Evolutionary conservation across 2,113 vertebrate genomes (phyloP), one percentile per base, ranked within the genome.

Genomic region (Sturnira hondurensis): DNA sequence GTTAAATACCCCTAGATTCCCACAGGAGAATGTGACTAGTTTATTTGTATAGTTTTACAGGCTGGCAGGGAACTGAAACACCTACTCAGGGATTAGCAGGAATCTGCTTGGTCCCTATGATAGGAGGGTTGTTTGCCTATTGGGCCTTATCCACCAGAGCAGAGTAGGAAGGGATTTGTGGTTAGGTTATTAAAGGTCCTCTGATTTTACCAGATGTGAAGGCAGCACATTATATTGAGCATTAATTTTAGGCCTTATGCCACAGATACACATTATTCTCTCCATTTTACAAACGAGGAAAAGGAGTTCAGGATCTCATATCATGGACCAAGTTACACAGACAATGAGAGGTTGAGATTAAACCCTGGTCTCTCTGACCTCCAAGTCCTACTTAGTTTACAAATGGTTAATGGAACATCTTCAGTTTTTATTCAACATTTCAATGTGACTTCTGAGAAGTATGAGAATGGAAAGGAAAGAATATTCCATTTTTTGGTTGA

Each of bases 381-480:
- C 63, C 90, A 70, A 84, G 26, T 83, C 19, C 8, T 47, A 65
- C 71, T 96, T 89, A 85, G 22, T 36, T 95, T 86, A 56, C 73
- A 92, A 83, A 80, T 92, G 17, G 22, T 67, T 84, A 68, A 63
- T n/a, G 17, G 33, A 33, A 28, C 11, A 65, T 63, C 31, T 89
- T 86, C 54, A 41, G 31, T 76, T 86, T 83, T 77, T 89, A 89
- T 52, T 11, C 4, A 89, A n/a, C 15, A 74, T 76, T 92, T 93
- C 56, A 45, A 47, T 47, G 43, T 56, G 76, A 73, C 16, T 80
- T 91, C 31, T 95, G 50, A 38, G 24, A 93, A 90, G 19, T 74
- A 65, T 71, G 45, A 90, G 36, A 92, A 24, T 54, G n/a, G 45
- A 74, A 91, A 92, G 28, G n/a, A 97, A 96, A 86, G 15, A 67